Percentiles rank a stretch among this genome's conserved stretches.
Conservation (phyloP, 2,888 invertebrate genomes). For the Pristionchus fissidentatus region DNA sequence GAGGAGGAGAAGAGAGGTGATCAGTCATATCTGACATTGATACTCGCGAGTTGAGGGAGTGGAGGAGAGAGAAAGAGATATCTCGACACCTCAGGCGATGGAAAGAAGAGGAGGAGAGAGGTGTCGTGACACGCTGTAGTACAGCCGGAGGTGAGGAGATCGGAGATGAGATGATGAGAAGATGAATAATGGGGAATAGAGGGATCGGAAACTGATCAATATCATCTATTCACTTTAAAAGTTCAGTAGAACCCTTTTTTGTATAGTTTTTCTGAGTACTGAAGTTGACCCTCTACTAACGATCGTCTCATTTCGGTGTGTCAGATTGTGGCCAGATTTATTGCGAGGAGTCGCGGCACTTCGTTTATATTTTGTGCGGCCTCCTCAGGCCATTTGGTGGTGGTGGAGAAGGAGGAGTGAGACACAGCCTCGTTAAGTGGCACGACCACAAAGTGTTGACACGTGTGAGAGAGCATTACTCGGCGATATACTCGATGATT, state of each 20-base stretch:
- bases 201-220: too few relatives aligned
- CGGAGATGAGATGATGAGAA: too few relatives aligned
- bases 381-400: constrained; percentile 4
- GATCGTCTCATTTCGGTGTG: too few relatives aligned
- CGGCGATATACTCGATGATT: too few relatives aligned
- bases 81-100: constrained; percentile 11
- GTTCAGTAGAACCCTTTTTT: too few relatives aligned
- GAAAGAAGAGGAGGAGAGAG: neutral
- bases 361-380: constrained; percentile 32
- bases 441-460: constrained; percentile 27
- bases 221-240: too few relatives aligned
- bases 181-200: too few relatives aligned
- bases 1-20: constrained; percentile 13
- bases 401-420: too few relatives aligned
- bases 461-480: constrained; percentile 18
- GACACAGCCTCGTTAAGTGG: constrained; percentile 40
- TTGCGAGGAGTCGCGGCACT: too few relatives aligned
- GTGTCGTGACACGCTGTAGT: constrained; percentile 35
- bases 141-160: neutral
- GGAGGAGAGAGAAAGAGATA: neutral
- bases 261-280: too few relatives aligned
- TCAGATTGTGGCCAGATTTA: too few relatives aligned
- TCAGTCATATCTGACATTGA: constrained; percentile 40
- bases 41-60: constrained; percentile 18
- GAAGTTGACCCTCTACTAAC: too few relatives aligned